These are phyloP conservation scores for Nyctalus aviator DNA, from an alignment of 2,797 vertebrate species.

Conservation along the genomic window DNA sequence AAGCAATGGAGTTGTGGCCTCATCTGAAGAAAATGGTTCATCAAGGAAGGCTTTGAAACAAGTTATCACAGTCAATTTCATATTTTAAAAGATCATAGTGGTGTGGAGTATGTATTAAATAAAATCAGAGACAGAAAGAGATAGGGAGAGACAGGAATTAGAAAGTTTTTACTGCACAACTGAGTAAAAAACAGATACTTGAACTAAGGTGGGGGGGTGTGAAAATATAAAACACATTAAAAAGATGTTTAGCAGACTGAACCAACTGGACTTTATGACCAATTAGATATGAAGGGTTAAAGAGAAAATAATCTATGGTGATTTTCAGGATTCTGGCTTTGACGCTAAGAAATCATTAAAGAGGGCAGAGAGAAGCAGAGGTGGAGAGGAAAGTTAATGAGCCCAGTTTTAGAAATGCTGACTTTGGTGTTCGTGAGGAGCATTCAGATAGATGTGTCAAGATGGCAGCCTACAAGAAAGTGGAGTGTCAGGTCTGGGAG, in stretches of 20 bases:
- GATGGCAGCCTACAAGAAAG: neutral
- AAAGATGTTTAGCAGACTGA: neutral
- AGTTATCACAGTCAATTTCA: neutral
- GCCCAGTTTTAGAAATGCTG: constrained; percentile 57
- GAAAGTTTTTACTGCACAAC: neutral
- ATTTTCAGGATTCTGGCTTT: constrained; percentile 30
- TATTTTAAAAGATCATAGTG: neutral
- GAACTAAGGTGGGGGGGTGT: neutral
- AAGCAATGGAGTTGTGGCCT: neutral
- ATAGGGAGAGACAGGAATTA: neutral
- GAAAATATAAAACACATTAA: neutral
- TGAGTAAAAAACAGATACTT: neutral
- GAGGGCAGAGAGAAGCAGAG: neutral
- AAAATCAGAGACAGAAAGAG: neutral
- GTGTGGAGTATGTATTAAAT: neutral
- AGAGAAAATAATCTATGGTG: neutral
- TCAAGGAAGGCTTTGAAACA: neutral
- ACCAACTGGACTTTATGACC: neutral
- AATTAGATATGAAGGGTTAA: neutral
- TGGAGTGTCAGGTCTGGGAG: neutral
- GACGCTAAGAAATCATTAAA: neutral
- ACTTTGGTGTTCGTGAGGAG: neutral
- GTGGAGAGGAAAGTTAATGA: constrained; percentile 35
- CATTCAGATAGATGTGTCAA: constrained; percentile 5
- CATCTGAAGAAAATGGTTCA: neutral